phyloP scores from a whole-genome alignment of 1,140 invertebrate species.

The Coenobita brevimanus region DNA sequence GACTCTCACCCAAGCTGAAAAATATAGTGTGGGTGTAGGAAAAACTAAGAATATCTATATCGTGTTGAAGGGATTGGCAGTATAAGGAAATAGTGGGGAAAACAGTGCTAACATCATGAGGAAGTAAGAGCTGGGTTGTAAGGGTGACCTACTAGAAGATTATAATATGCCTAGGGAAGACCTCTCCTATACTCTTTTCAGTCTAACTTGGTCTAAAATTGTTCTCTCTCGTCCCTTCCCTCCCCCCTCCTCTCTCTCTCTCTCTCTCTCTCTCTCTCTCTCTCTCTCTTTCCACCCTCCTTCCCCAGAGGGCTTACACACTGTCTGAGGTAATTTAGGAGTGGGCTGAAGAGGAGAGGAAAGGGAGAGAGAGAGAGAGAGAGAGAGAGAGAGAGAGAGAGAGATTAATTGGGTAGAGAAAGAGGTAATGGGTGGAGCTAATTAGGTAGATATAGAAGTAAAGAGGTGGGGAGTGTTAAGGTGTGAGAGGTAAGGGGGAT shows the following conservation, averaged over 20 bases:
- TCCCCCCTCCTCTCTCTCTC: not conserved
- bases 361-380: constrained; percentile 21
- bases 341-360: not conserved
- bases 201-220: not conserved
- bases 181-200: too few species aligned
- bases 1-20: too few species aligned
- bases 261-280: constrained; percentile 9
- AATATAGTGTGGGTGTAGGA: too few species aligned
- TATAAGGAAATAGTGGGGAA: too few species aligned
- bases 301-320: too few species aligned
- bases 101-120: too few species aligned
- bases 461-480: constrained; percentile 24
- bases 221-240: not conserved
- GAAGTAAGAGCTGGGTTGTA: too few species aligned
- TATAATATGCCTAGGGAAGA: too few species aligned
- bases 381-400: constrained; percentile 14
- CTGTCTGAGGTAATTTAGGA: too few species aligned
- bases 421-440: not conserved
- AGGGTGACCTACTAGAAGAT: too few species aligned
- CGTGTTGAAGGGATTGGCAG: too few species aligned
- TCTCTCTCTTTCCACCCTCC: not conserved
- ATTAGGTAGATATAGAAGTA: constrained; percentile 16
- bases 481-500: constrained; percentile 9
- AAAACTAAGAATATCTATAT: too few species aligned
- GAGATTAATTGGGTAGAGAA: not conserved